phyloP scores from a whole-genome alignment of 1,140 invertebrate genomes.

The Drosophila aff. region DNA sequence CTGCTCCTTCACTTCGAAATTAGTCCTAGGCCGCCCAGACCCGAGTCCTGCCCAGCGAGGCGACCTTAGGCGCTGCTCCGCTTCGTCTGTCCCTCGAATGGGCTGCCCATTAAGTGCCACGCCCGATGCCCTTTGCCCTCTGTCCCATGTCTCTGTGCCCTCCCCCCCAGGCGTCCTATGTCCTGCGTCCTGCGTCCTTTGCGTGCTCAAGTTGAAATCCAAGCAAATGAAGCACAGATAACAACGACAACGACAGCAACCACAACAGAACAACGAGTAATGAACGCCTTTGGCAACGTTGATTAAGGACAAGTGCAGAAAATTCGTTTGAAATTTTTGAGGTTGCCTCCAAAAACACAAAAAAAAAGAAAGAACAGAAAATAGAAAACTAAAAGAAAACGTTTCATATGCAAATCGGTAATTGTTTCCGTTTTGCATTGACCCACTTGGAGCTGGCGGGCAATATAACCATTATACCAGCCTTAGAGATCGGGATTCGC shows the following conservation, averaged over 20 bases:
- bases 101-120: slow-evolving; percentile 72
- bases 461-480: not conserved
- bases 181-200: slow-evolving; percentile 43
- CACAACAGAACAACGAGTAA: slow-evolving; percentile 37
- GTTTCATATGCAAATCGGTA: slow-evolving; percentile 47
- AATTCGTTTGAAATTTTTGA: slow-evolving; percentile 66
- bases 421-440: slow-evolving; percentile 76
- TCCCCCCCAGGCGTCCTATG: not conserved
- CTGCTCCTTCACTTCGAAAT: slow-evolving; percentile 28
- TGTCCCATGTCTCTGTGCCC: not conserved
- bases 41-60: slow-evolving; percentile 1
- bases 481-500: not conserved
- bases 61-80: slow-evolving; percentile 40
- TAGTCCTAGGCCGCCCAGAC: slow-evolving; percentile 10
- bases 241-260: slow-evolving; percentile 32
- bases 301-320: slow-evolving; percentile 74
- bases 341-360: slow-evolving; percentile 32
- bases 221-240: slow-evolving; percentile 77
- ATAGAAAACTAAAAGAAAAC: not conserved
- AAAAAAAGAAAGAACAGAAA: slow-evolving; percentile 1
- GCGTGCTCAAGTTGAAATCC: slow-evolving; percentile 80
- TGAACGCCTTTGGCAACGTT: slow-evolving; percentile 63
- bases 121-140: slow-evolving; percentile 22
- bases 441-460: slow-evolving; percentile 51
- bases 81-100: not conserved